Percentiles rank a stretch among this genome's conserved stretches.
Conservation (phyloP, 2,888 invertebrate species). For the Drosophila niveifrons region DNA sequence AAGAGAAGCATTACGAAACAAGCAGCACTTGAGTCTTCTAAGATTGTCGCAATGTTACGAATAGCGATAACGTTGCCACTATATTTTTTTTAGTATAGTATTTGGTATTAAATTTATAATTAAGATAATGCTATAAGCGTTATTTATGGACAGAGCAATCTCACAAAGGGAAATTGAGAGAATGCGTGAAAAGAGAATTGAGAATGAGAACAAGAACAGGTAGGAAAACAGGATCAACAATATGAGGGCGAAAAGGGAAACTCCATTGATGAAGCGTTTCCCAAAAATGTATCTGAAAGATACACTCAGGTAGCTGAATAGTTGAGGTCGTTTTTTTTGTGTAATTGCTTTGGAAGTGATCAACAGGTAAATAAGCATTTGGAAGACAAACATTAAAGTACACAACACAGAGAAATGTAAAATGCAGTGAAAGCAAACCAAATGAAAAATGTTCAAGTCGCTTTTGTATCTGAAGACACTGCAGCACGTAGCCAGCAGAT, state of each 20-base stretch:
- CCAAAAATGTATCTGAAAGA: conserved; percentile 47
- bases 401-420: background rate
- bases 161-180: conserved; percentile 8
- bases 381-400: conserved; percentile 34
- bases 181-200: background rate
- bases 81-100: conserved; percentile 1
- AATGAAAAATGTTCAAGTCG: conserved; percentile 3
- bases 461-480: conserved; percentile 16
- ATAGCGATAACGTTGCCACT: conserved; percentile 12
- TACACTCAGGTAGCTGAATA: conserved; percentile 14
- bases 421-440: conserved; percentile 46
- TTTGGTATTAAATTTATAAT: conserved; percentile 44
- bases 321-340: conserved; percentile 1
- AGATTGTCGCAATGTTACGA: conserved; percentile 17
- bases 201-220: background rate
- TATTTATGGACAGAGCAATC: conserved; percentile 35
- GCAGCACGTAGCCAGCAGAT: conserved; percentile 13
- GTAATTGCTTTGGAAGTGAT: conserved; percentile 33
- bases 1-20: conserved; percentile 1
- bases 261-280: conserved; percentile 57
- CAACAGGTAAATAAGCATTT: conserved; percentile 36
- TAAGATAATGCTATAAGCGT: conserved; percentile 35
- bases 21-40: background rate
- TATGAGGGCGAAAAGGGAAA: conserved; percentile 41
- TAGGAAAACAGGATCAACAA: conserved; percentile 11